phyloP scores from a whole-genome alignment of 2,113 vertebrate species.

The Sardina pilchardus region DNA sequence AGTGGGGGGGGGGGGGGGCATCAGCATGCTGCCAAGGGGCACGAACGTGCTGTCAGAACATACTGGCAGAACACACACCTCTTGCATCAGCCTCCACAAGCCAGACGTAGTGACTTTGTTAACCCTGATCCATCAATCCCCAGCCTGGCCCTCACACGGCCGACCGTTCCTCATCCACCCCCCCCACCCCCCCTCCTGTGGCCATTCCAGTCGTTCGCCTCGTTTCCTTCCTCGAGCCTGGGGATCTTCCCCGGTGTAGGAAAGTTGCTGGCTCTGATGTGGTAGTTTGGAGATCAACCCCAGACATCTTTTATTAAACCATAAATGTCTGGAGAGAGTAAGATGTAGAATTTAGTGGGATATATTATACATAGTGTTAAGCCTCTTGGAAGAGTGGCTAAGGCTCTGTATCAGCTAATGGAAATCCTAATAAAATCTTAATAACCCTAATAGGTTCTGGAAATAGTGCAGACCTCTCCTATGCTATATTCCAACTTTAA shows the following conservation, averaged over 20 bases:
- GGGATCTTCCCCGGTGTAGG: not conserved
- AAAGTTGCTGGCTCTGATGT: not conserved
- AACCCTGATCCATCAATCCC: not conserved
- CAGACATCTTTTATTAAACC: not conserved
- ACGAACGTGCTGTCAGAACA: too few species aligned
- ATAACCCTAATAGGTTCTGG: not conserved
- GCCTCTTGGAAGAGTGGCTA: not conserved
- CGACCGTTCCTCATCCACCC: not conserved
- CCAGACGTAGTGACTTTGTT: not conserved
- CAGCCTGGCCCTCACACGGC: not conserved
- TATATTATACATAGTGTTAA: not conserved
- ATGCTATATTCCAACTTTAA: too few species aligned
- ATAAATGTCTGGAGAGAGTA: not conserved
- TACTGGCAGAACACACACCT: not conserved
- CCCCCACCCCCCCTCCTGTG: not conserved
- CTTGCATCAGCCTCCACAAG: not conserved
- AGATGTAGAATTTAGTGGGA: not conserved
- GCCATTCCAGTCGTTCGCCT: not conserved
- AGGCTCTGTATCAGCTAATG: too few species aligned
- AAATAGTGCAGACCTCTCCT: not conserved
- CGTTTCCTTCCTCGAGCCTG: not conserved
- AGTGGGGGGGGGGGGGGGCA: not conserved
- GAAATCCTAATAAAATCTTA: too few species aligned
- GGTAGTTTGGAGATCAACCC: not conserved
- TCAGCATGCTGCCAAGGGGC: not conserved